Evolutionary conservation across 2,797 vertebrate species (phyloP).

Genomic region (Microcaecilia unicolor): DNA sequence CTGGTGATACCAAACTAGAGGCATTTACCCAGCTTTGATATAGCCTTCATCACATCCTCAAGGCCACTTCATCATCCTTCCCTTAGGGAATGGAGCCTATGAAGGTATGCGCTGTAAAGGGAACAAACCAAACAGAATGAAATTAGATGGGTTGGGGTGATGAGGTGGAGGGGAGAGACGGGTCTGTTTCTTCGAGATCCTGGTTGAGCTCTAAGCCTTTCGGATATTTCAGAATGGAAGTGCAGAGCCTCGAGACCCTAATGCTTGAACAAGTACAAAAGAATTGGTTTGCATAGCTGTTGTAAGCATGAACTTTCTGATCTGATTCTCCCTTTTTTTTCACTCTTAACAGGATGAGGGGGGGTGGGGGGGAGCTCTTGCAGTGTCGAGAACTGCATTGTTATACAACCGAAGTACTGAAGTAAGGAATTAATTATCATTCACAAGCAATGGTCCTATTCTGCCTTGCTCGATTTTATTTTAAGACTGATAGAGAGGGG

Average conservation of each 20-base stretch:
- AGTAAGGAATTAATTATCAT: conserved; percentile 52
- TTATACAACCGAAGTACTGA: conserved; percentile 43
- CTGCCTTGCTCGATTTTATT: conserved; percentile 31
- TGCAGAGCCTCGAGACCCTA: background rate
- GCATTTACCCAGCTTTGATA: no score
- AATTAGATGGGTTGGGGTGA: no score
- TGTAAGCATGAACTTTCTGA: conserved; percentile 14
- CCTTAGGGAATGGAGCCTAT: no score
- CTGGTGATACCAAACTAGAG: no score
- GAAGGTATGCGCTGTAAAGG: no score
- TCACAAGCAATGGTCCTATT: conserved; percentile 44
- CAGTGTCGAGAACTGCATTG: conserved; percentile 29
- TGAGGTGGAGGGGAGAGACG: background rate
- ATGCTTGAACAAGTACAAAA: conserved; percentile 12
- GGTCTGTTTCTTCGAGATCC: background rate
- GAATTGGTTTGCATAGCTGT: conserved; percentile 14
- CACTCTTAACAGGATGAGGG: conserved; percentile 32
- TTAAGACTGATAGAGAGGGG: conserved; percentile 23
- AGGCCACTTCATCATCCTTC: no score
- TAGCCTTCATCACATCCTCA: no score
- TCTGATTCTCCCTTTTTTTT: conserved; percentile 19
- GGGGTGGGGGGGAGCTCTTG: conserved; percentile 28
- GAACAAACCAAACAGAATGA: background rate
- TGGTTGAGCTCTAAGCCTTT: conserved; percentile 4
- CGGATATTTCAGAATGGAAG: conserved; percentile 7